phyloP scores from a whole-genome alignment of 2,888 invertebrate genomes.

The Notocelia uddmanniana region DNA sequence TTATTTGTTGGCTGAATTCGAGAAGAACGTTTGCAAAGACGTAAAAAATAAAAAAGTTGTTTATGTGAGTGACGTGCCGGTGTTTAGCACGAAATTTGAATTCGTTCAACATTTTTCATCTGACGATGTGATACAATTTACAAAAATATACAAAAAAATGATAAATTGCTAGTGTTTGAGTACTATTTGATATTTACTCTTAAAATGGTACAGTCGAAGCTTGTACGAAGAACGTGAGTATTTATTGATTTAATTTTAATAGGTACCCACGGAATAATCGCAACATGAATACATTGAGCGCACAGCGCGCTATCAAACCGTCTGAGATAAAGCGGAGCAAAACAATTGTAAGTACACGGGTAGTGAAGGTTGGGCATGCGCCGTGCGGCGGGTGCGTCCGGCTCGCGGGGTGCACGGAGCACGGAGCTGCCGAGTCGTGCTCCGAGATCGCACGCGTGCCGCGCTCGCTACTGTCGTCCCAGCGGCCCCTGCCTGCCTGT shows the following conservation, averaged over 20 bases:
- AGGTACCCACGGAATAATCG: not conserved
- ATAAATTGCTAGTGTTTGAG: conserved; percentile 31
- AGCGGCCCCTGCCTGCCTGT: conserved; percentile 34
- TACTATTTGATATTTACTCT: not conserved
- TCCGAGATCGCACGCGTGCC: conserved; percentile 18
- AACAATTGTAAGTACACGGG: conserved; percentile 39
- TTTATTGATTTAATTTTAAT: not conserved
- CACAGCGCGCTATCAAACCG: conserved; percentile 9
- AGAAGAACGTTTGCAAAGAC: not conserved
- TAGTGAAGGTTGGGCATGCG: conserved; percentile 56
- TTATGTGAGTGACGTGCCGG: conserved; percentile 1
- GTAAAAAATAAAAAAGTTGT: not conserved
- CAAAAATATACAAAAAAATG: conserved; percentile 28
- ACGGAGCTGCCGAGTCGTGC: conserved; percentile 30
- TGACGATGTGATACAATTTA: conserved; percentile 9
- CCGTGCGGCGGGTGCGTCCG: conserved; percentile 45
- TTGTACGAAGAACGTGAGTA: conserved; percentile 21
- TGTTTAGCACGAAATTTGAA: conserved; percentile 37
- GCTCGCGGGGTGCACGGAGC: conserved; percentile 50
- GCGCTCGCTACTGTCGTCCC: conserved; percentile 39
- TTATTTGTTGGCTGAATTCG: not conserved
- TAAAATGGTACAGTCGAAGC: conserved; percentile 33
- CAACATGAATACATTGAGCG: not conserved
- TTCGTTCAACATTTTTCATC: conserved; percentile 9
- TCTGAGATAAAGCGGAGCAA: conserved; percentile 19